These are phyloP conservation scores for Pterois miles DNA, from an alignment of 2,797 vertebrate species.

Conservation along the genomic window DNA sequence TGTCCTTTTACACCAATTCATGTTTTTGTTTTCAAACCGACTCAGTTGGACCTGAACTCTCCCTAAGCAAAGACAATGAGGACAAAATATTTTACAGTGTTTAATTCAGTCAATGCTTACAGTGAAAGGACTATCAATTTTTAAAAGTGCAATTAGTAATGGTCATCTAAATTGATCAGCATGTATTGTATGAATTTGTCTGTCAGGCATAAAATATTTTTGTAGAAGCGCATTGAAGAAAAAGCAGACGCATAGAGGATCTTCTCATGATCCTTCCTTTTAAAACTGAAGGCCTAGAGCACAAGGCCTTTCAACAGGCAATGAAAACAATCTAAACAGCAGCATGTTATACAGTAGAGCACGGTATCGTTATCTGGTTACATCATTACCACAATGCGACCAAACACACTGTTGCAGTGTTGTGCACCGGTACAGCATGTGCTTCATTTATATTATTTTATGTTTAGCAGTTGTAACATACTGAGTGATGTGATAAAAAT, in stretches of 20 bases:
- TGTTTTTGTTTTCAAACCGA: constrained; percentile 69
- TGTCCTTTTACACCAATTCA: constrained; percentile 75
- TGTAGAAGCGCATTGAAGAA: constrained; percentile 74
- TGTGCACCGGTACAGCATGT: constrained; percentile 74
- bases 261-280: constrained; percentile 54
- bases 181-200: constrained; percentile 80
- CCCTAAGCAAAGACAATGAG: constrained; percentile 69
- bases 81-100: constrained; percentile 60
- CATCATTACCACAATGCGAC: constrained; percentile 57
- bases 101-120: constrained; percentile 73
- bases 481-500: constrained; percentile 27
- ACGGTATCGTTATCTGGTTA: constrained; percentile 58
- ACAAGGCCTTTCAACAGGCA: constrained; percentile 63
- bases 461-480: constrained; percentile 50
- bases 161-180: constrained; percentile 81
- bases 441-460: constrained; percentile 71
- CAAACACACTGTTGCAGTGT: constrained; percentile 57
- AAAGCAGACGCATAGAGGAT: constrained; percentile 50
- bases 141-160: constrained; percentile 88
- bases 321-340: constrained; percentile 32
- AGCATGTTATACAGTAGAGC: constrained; percentile 71
- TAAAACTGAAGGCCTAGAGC: constrained; percentile 60
- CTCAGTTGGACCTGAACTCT: constrained; percentile 71
- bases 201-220: constrained; percentile 81
- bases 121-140: constrained; percentile 80